Evolutionary conservation across 2,113 vertebrate species (phyloP).

Genomic region (Neotragus pygmaeus): DNA sequence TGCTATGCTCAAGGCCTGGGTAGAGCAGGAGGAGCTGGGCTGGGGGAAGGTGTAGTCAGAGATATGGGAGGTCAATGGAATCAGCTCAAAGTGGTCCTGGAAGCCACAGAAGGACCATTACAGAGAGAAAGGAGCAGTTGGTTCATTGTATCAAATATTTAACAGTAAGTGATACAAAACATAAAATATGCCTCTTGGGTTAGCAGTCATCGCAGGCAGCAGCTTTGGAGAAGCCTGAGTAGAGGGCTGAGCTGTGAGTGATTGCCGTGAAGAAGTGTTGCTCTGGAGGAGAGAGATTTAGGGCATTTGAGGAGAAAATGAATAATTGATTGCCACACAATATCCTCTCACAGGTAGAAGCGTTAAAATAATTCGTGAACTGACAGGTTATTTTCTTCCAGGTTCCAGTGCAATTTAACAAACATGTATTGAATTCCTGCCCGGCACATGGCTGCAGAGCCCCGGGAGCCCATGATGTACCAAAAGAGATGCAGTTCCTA

Average conservation of each 20-base stretch:
- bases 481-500: background rate
- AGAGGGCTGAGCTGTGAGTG: background rate
- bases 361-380: background rate
- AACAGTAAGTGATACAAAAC: background rate
- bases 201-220: background rate
- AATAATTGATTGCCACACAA: background rate
- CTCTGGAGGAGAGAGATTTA: background rate
- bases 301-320: background rate
- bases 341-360: background rate
- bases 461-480: rapidly evolving
- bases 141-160: background rate
- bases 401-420: background rate
- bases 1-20: background rate
- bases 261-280: background rate
- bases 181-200: background rate
- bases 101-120: background rate
- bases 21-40: background rate
- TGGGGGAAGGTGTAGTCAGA: background rate
- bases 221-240: background rate
- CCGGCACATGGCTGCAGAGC: background rate
- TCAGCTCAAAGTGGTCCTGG: background rate
- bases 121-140: background rate
- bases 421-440: background rate
- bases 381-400: constrained; percentile 8
- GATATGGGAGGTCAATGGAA: background rate